Evolutionary conservation across 2,113 vertebrate species (phyloP).

Genomic region (Gnathonemus longibarbis): DNA sequence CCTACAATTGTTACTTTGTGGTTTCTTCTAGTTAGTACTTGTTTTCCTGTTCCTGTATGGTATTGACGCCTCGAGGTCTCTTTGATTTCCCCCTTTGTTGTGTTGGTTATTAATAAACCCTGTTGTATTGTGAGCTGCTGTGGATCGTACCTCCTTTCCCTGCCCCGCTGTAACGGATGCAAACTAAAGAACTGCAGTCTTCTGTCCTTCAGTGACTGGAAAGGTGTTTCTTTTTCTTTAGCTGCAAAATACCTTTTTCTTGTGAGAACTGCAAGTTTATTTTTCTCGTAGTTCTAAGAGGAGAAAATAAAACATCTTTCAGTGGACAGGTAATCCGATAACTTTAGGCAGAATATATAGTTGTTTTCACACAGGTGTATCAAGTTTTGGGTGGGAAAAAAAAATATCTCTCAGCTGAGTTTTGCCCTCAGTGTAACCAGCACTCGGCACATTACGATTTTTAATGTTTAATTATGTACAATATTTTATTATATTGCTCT

Average conservation of each 20-base stretch:
- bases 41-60: neutral
- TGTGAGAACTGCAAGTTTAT: neutral
- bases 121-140: no score
- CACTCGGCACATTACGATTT: neutral
- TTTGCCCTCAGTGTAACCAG: neutral
- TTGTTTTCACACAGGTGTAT: neutral
- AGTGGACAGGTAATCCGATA: neutral
- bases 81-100: neutral
- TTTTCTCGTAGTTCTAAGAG: neutral
- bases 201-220: neutral
- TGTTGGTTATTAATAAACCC: no score
- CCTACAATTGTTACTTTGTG: neutral
- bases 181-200: neutral
- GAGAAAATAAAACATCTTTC: neutral
- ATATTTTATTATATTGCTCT: neutral
- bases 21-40: neutral
- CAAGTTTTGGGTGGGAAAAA: neutral
- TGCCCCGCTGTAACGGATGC: neutral
- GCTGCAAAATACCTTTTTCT: neutral
- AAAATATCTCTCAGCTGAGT: constrained; percentile 68
- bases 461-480: neutral
- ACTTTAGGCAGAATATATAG: neutral
- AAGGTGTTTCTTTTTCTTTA: neutral
- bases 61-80: neutral
- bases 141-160: no score